Evolutionary conservation across 2,797 vertebrate species (phyloP).

Genomic region (Chiloscyllium punctatum): DNA sequence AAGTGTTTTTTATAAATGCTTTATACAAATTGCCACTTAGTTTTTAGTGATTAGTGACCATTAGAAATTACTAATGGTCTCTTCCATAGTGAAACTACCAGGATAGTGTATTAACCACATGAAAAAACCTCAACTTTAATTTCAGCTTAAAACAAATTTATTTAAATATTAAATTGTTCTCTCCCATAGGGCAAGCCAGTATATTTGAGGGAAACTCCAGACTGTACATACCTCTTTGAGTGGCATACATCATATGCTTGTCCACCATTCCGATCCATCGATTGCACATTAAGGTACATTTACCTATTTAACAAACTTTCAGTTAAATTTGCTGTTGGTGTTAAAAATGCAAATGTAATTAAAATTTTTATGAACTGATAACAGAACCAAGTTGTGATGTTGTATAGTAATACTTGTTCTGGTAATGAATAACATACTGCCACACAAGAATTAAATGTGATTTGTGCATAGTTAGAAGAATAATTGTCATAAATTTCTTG

Average conservation of each 20-base stretch:
- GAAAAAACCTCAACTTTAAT: background rate
- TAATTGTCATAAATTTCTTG: background rate
- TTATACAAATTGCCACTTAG: background rate
- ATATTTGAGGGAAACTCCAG: conserved; percentile 81
- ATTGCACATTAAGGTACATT: conserved; percentile 85
- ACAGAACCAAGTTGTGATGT: background rate
- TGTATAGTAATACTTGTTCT: background rate
- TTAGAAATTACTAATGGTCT: background rate
- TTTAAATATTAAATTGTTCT: background rate
- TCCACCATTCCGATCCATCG: conserved; percentile 68
- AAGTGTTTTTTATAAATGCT: background rate
- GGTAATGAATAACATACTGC: background rate
- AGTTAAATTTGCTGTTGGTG: background rate
- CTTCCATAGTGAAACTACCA: background rate
- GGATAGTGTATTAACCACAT: background rate
- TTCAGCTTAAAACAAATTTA: background rate
- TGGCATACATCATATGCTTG: conserved; percentile 85
- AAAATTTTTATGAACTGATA: background rate
- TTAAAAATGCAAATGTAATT: too few species aligned
- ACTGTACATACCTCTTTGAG: conserved; percentile 86
- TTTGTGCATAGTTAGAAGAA: background rate
- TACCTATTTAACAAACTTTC: background rate
- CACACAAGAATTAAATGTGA: background rate
- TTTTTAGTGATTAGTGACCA: too few species aligned
- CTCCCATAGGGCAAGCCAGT: conserved; percentile 60